A percentile compares a stretch with the other conserved stretches of the same genome.
Conservation (phyloP, 1,140 invertebrate species). For the Triops longicaudatus region DNA sequence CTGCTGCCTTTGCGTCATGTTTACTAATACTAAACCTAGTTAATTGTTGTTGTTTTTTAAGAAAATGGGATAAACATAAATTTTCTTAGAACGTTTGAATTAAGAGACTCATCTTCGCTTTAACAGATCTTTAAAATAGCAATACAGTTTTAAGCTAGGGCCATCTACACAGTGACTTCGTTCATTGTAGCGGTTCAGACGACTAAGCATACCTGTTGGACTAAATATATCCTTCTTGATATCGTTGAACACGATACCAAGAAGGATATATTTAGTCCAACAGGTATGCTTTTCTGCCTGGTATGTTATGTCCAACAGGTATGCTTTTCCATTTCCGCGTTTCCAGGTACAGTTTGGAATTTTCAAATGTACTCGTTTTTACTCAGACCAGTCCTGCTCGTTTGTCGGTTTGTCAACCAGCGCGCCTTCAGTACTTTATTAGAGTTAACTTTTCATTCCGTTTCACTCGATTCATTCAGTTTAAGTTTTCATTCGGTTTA, state of each 20-base stretch:
- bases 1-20: too few species aligned
- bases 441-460: too few species aligned
- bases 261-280: not conserved
- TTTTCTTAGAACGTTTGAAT: too few species aligned
- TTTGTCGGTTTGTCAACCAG: not conserved
- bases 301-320: too few species aligned
- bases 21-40: too few species aligned
- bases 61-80: too few species aligned
- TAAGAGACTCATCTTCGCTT: too few species aligned
- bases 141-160: too few species aligned
- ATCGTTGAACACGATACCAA: not conserved
- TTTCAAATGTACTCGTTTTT: not conserved
- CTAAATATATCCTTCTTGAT: not conserved
- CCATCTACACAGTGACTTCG: not conserved
- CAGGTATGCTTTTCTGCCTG: not conserved
- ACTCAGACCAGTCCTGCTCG: too few species aligned
- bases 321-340: not conserved
- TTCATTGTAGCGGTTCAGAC: not conserved
- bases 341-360: not conserved
- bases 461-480: not conserved
- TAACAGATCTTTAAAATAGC: too few species aligned
- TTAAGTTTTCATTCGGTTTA: not conserved
- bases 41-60: too few species aligned
- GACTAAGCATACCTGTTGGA: not conserved
- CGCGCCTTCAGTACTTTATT: not conserved